A percentile compares a stretch with the other conserved stretches of the same genome.
Conservation (phyloP, 2,113 vertebrate genomes). For the Chionodraco myersi region DNA sequence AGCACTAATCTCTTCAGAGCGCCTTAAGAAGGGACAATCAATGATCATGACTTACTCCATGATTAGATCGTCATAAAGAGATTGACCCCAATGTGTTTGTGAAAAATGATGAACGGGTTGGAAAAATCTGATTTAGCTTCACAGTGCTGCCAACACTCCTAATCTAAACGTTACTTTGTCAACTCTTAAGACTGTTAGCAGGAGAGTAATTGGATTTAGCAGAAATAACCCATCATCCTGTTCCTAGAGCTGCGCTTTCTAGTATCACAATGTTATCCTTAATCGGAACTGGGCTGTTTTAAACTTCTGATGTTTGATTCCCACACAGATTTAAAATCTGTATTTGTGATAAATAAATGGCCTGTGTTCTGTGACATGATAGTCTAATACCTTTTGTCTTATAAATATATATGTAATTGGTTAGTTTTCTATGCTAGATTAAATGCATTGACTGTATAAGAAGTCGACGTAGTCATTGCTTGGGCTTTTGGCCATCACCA, state of each 20-base stretch:
- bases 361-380: not conserved
- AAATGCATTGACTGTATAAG: too few species aligned
- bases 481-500: too few species aligned
- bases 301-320: not conserved
- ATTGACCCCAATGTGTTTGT: slow-evolving; percentile 35
- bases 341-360: too few species aligned
- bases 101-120: slow-evolving; percentile 38
- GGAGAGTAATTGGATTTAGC: slow-evolving; percentile 79
- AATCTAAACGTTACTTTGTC: slow-evolving; percentile 73
- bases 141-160: slow-evolving; percentile 67
- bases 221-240: slow-evolving; percentile 75
- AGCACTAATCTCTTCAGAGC: slow-evolving; percentile 39
- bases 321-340: not conserved
- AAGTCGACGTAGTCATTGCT: too few species aligned
- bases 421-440: not conserved
- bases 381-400: not conserved
- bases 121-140: slow-evolving; percentile 41
- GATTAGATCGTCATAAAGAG: slow-evolving; percentile 36
- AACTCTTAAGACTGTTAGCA: slow-evolving; percentile 71
- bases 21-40: slow-evolving; percentile 30
- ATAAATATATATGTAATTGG: not conserved
- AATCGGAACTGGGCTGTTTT: slow-evolving; percentile 4
- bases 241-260: slow-evolving; percentile 32
- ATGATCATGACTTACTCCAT: not conserved
- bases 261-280: slow-evolving; percentile 27